phyloP scores from a whole-genome alignment of 2,113 vertebrate species.

The Oxyura jamaicensis region DNA sequence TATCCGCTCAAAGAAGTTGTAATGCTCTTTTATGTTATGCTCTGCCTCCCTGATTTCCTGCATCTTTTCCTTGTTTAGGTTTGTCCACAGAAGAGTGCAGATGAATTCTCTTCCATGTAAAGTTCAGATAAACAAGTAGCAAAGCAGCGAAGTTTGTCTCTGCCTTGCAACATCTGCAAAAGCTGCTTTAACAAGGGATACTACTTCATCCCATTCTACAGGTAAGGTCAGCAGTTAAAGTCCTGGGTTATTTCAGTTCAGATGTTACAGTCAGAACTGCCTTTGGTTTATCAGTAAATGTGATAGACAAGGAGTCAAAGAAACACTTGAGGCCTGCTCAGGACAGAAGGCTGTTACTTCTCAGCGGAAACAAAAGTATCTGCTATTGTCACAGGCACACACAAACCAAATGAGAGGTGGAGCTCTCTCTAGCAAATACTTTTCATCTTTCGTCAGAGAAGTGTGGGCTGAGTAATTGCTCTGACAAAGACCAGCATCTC shows the following conservation, averaged over 20 bases:
- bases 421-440: conserved; percentile 13
- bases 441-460: conserved; percentile 16
- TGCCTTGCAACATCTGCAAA: neutral
- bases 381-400: neutral
- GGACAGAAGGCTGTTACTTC: neutral
- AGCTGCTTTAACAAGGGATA: neutral
- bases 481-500: conserved; percentile 21
- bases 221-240: neutral
- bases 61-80: neutral
- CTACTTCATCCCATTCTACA: neutral
- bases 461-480: neutral
- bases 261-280: neutral
- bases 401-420: conserved; percentile 9
- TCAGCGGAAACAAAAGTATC: neutral
- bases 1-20: neutral
- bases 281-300: neutral
- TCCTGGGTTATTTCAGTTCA: neutral
- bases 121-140: neutral
- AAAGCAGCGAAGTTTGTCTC: neutral
- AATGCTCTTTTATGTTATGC: neutral
- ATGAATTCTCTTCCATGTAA: neutral
- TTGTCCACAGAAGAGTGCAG: neutral
- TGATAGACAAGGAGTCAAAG: neutral
- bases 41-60: neutral
- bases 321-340: neutral